phyloP scores from a whole-genome alignment of 2,797 vertebrate genomes.

The Gobio occitaniae region DNA sequence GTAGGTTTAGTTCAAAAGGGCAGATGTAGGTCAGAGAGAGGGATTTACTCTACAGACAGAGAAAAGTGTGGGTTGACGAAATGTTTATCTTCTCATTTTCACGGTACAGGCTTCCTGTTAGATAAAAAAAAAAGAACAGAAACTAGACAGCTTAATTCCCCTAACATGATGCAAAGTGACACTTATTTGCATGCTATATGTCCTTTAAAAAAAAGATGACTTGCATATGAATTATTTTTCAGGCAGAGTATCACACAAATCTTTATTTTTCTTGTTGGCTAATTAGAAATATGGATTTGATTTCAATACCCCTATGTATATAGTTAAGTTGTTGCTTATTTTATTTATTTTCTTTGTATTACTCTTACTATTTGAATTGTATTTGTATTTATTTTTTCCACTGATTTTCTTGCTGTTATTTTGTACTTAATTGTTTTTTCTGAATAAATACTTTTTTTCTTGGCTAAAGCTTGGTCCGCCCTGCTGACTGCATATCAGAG shows the following conservation, averaged over 20 bases:
- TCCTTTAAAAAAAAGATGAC: not conserved
- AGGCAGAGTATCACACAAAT: not conserved
- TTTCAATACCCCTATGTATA: too few species aligned
- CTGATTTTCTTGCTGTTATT: too few species aligned
- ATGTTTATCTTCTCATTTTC: constrained; percentile 58
- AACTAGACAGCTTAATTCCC: constrained; percentile 3
- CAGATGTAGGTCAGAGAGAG: constrained; percentile 18
- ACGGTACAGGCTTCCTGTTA: constrained; percentile 1
- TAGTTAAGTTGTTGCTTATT: too few species aligned
- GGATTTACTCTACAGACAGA: constrained; percentile 9
- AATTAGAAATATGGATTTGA: too few species aligned
- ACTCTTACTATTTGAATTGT: too few species aligned
- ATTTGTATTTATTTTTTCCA: too few species aligned
- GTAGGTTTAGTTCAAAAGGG: not conserved
- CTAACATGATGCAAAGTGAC: constrained; percentile 10
- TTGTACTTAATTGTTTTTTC: too few species aligned
- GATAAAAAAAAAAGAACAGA: constrained; percentile 18
- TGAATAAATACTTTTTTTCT: too few species aligned
- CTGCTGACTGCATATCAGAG: not conserved
- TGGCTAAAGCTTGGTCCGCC: too few species aligned
- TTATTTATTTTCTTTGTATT: too few species aligned
- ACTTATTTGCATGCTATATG: not conserved
- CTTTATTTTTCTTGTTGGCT: not conserved
- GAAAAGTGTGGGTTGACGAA: constrained; percentile 1
- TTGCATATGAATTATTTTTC: not conserved